Base-by-base conservation (phyloP, 2,113 vertebrate genomes). In the Megalops atlanticus region DNA sequence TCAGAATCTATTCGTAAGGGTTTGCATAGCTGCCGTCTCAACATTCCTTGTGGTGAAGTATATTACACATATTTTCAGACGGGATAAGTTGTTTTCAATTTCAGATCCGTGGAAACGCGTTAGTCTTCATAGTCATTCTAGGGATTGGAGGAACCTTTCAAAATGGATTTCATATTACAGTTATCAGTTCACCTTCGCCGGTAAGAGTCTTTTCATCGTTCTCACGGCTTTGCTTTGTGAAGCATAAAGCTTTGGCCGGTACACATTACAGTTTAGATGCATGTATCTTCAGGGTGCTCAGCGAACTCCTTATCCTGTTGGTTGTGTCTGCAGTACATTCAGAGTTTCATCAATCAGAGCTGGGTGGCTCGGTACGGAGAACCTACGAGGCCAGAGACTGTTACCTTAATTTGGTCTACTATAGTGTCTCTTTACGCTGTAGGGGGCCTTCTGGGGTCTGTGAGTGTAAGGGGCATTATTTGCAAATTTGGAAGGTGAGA, bases 121-220 rank as follows among this genome's bases (percentile, higher is more conserved):
- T 93, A 54, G 2, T 92, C 52, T 90, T 94, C 73, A 92, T 94
- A 79, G 15, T 92, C 16, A 78, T 91, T 84, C 84, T 94, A 84
- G 93, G 94, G n/a, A 38, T 92, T 16, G 92, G 93, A 40, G 94
- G 93, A 86, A 81, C 80, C 33, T 94, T 92, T 85, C 93, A 94
- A 12, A 0, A 0, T 33, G 94, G 94, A 77, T 93, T 89, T 82
- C 91, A 93, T 36, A 0, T 79, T 0, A 90, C 91, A 3, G 86
- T 72, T n/a, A 79, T 92, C 79, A 94, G 92, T 79, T 94, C 94
- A 49, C 92, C 93, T 4, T 92, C 92, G 72, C 89, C 89, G 24
- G 94, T 94, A 70, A 88, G 89, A 81, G 1, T 6, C 24, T 4
- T 41, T 3, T 33, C 39, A 33, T 45, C 21, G 27, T 69, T 43